Evolutionary conservation across 2,113 vertebrate species (phyloP), one percentile per base, ranked within the genome.

Genomic region (Lophochroa leadbeateri): DNA sequence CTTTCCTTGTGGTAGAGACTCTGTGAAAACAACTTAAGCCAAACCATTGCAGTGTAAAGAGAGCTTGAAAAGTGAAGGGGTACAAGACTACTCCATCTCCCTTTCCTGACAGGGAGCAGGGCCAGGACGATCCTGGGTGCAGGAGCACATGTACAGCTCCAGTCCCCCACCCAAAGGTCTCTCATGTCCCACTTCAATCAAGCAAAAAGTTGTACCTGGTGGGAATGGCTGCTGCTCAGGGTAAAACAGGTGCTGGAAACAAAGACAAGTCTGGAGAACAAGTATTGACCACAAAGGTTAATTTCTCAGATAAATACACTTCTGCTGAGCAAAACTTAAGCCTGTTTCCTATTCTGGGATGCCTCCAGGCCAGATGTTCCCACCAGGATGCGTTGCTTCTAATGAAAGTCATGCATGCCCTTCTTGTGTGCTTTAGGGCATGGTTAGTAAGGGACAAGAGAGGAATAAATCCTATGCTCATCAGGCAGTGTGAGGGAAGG

Each of bases 261-360:
- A 57, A 92, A 93, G 67, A 17, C 3, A 19, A 71, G 14, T 39
- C 50, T 71, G 37, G 27, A 61, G 85, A 94, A 79, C 71, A 94
- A 91, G 92, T 69, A 77, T 8, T 57, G 94, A 91, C 92, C 41
- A 49, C 31, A 84, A 83, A 94, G 64, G 69, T 96, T 95, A 95
- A 96, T 94, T 94, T 90, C 77, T 83, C 13, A 39, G 90, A 74
- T 85, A 95, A 96, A 94, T 65, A 88, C 31, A 82, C 79, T 90
- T 96, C 12, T 58, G 82, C 35, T 75, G 84, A 28, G 46, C 57
- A 92, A 86, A 82, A 67, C 81, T 25, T 60, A 67, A 43, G 23
- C 43, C 93, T 77, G 74, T 82, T 82, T 96, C 68, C 90, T 80
- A 27, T 82, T 93, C 72, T 41, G 16, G 25, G 50, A 33, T 91